Evolutionary conservation across 2,888 invertebrate species (phyloP).

Genomic region (Eristalis arbustorum): DNA sequence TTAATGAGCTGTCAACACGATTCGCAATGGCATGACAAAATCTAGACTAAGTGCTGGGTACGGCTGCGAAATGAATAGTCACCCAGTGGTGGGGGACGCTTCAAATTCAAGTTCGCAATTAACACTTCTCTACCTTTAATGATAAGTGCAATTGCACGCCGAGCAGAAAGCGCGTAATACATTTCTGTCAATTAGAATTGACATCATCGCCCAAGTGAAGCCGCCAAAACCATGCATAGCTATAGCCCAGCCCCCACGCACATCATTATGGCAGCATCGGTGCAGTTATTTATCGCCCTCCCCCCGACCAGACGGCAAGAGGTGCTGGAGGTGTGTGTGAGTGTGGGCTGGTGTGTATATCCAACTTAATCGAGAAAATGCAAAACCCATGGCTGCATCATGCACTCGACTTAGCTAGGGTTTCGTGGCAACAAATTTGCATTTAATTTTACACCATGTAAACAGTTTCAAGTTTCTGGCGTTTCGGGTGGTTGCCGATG

Average conservation of each 20-base stretch:
- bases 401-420: conserved; percentile 48
- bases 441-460: conserved; percentile 37
- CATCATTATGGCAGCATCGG: conserved; percentile 28
- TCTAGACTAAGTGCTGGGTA: background rate
- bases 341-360: background rate
- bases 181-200: conserved; percentile 5
- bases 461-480: background rate
- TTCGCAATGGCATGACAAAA: background rate
- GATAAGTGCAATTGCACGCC: background rate
- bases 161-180: background rate
- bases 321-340: no score
- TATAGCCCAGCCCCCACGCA: background rate
- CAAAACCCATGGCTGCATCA: conserved; percentile 43
- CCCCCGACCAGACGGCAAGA: background rate
- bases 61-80: background rate
- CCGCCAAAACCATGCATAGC: conserved; percentile 3
- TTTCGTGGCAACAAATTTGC: conserved; percentile 52
- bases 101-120: background rate
- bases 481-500: background rate
- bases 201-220: conserved; percentile 29
- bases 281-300: conserved; percentile 16
- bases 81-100: background rate
- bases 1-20: background rate
- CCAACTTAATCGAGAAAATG: conserved; percentile 52
- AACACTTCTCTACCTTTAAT: background rate